A percentile compares a stretch with the other conserved stretches of the same genome.
These are phyloP conservation scores for Telmatochromis brichardi DNA, from an alignment of 2,113 vertebrate genomes.

Conservation along the genomic window DNA sequence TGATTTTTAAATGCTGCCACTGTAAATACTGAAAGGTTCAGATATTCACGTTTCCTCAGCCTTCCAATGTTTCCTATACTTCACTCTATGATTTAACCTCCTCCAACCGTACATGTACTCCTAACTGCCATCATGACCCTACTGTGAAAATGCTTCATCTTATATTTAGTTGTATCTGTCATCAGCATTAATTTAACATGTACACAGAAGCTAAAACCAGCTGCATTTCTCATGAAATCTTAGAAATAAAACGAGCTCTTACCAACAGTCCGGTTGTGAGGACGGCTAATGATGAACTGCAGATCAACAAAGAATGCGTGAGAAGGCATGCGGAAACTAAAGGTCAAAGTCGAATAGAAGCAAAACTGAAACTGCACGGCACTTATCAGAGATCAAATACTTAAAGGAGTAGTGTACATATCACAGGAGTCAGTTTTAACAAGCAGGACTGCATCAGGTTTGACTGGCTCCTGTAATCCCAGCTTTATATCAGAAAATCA, in stretches of 20 bases:
- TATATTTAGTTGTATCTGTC: neutral
- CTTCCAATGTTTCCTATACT: neutral
- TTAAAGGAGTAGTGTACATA: neutral
- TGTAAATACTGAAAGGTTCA: neutral
- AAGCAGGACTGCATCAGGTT: neutral
- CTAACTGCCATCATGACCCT: rapidly evolving
- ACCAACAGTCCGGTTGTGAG: neutral
- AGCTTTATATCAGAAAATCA: neutral
- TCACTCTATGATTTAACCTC: neutral
- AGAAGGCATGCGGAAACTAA: neutral
- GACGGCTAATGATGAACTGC: neutral
- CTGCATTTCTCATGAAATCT: rapidly evolving
- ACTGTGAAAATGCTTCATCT: neutral
- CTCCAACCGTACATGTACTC: rapidly evolving
- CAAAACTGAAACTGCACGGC: neutral
- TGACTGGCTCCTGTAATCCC: rapidly evolving
- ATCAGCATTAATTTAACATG: neutral
- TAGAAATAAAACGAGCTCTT: neutral
- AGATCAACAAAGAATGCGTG: neutral
- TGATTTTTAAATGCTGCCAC: neutral
- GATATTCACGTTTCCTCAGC: rapidly evolving
- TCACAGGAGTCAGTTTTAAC: rapidly evolving
- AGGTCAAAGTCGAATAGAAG: neutral
- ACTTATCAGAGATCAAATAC: neutral
- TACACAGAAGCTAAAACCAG: neutral